Evolutionary conservation across 2,113 vertebrate genomes (phyloP), one percentile per base, ranked within the genome.

Genomic region (Vombatus ursinus): DNA sequence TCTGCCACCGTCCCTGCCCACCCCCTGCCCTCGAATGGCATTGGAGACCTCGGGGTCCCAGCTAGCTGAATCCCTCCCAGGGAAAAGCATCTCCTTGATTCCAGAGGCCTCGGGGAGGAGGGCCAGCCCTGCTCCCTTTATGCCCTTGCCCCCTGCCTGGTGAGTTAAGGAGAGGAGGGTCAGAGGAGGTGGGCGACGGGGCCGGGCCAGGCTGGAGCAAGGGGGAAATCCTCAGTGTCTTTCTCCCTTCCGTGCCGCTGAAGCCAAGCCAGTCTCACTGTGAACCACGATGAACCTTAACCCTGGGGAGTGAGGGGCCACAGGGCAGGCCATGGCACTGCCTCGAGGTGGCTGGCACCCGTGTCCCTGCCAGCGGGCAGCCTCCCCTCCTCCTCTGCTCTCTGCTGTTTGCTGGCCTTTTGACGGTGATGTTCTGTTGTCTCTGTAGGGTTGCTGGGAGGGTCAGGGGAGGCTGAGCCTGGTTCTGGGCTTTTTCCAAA

Each of bases 231-330:
- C 26, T 47, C 53, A 31, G 48, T 14, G 90, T 92, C 22, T 1
- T 48, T 4, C 4, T 8, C 61, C 54, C 92, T 11, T 7, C 92
- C 0, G 0, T 50, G 94, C 94, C 47, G 90, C 89, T 91, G 50
- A 12, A 12, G 52, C 96, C 19, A 19, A 95, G 98, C 97, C 96
- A 92, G 98, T 95, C 96, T 97, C 97, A 98, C 98, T 98, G 98
- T 98, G 97, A 98, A 95, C 95, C 97, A 93, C 94, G 1, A 2
- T 0, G 5, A 25, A 92, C 97, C 97, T 97, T 90, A 90, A 52
- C 44, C 68, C 48, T 14, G 94, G 92, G 91, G 91, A 95, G 95
- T 9, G 94, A 94, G 94, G 96, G 95, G 95, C 96, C 92, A 92
- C 0, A 44, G 24, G 44, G 94, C 95, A 47, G 49, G 37, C 50